Conservation (phyloP, 2,797 vertebrate species). For the Gobionotothen gibberifrons region DNA sequence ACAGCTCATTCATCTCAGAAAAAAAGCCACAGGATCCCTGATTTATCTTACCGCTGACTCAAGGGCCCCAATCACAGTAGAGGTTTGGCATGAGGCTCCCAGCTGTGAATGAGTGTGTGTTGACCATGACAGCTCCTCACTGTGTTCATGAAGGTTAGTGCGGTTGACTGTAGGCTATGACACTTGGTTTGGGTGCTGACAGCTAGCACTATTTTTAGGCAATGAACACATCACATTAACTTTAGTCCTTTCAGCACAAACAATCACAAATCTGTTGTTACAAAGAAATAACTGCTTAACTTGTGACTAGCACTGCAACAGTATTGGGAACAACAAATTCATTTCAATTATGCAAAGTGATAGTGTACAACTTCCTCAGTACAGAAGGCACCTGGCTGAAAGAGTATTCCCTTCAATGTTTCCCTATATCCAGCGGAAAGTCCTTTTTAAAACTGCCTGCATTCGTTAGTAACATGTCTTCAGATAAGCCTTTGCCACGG, state of each 20-base stretch:
- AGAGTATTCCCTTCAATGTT: slow-evolving; percentile 26
- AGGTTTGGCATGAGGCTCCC: slow-evolving; percentile 32
- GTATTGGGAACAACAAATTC: neutral
- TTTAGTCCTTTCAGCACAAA: slow-evolving; percentile 2
- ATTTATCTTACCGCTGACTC: slow-evolving; percentile 47
- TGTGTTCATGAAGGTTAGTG: slow-evolving; percentile 22
- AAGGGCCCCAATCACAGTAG: slow-evolving; percentile 30
- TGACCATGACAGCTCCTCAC: slow-evolving; percentile 32
- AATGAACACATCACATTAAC: slow-evolving; percentile 10
- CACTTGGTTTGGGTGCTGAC: slow-evolving; percentile 41
- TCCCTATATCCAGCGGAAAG: slow-evolving; percentile 33
- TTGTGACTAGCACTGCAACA: neutral
- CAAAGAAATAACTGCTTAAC: neutral
- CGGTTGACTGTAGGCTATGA: slow-evolving; percentile 33
- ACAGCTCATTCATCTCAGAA: slow-evolving; percentile 40
- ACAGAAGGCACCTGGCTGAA: neutral
- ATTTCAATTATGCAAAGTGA: neutral
- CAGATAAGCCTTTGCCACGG: slow-evolving; percentile 16
- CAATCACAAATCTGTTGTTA: neutral
- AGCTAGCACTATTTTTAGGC: slow-evolving; percentile 29
- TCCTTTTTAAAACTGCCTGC: slow-evolving; percentile 23
- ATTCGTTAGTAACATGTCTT: slow-evolving; percentile 50
- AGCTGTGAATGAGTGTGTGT: slow-evolving; percentile 16
- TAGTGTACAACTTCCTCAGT: neutral
- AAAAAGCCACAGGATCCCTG: slow-evolving; percentile 36